Evolutionary conservation across 2,888 invertebrate species (phyloP).

Genomic region (Scaptodrosophila latifasciaeformis): DNA sequence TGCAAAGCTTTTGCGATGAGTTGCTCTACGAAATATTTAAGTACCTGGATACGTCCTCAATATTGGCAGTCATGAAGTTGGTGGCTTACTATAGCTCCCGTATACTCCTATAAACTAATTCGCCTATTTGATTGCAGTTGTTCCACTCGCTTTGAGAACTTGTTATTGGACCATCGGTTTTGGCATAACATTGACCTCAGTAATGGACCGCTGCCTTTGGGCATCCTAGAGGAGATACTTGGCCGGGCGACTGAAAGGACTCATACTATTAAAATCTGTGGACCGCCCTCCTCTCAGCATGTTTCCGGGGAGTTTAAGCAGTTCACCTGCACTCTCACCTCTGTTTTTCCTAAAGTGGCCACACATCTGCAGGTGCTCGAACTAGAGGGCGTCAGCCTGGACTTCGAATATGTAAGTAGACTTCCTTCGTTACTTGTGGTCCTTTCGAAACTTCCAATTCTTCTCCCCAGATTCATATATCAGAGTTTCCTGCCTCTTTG

Average conservation of each 20-base stretch:
- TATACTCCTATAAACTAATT: too few relatives aligned
- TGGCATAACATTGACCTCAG: constrained; percentile 72
- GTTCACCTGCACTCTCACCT: constrained; percentile 62
- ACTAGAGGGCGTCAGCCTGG: constrained; percentile 70
- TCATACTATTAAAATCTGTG: constrained; percentile 68
- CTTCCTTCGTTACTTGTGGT: too few relatives aligned
- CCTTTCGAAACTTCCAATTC: too few relatives aligned
- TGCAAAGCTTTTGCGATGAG: constrained; percentile 71
- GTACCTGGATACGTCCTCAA: constrained; percentile 69
- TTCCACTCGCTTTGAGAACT: constrained; percentile 66
- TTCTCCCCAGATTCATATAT: constrained; percentile 77
- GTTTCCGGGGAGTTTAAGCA: constrained; percentile 60
- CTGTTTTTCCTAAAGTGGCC: constrained; percentile 59
- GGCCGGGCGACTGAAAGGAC: constrained; percentile 67
- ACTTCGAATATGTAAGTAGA: constrained; percentile 69
- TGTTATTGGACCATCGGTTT: constrained; percentile 71
- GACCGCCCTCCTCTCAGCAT: constrained; percentile 62
- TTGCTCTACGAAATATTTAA: constrained; percentile 72
- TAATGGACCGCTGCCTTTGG: constrained; percentile 57
- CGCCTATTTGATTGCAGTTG: constrained; percentile 50
- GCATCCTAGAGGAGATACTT: constrained; percentile 64
- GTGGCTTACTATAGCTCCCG: constrained; percentile 10
- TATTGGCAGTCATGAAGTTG: constrained; percentile 71
- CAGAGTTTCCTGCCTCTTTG: constrained; percentile 80
- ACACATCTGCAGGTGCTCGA: constrained; percentile 62